Evolutionary conservation across 2,888 invertebrate genomes (phyloP).

Genomic region (Electrophaes corylata): DNA sequence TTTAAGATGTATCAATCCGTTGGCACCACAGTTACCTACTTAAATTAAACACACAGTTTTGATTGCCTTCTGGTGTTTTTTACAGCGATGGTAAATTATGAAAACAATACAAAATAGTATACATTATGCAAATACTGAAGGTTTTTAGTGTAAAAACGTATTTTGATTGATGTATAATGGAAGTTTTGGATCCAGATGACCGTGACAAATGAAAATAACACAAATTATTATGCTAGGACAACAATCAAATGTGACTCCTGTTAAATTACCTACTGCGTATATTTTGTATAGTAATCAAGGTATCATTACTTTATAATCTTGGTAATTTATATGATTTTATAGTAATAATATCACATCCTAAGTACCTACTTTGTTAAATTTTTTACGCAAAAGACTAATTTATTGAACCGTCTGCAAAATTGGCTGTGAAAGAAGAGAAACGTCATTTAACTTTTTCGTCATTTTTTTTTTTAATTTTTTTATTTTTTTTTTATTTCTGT

Average conservation of each 20-base stretch:
- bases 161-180: slow-evolving; percentile 23
- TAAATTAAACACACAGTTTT: too few relatives aligned
- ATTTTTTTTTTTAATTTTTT: too few relatives aligned
- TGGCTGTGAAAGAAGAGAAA: too few relatives aligned
- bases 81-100: background rate
- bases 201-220: slow-evolving; percentile 37
- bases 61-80: background rate
- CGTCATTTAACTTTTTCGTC: too few relatives aligned
- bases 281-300: background rate
- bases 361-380: background rate
- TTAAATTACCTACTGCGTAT: slow-evolving; percentile 20
- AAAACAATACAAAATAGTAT: too few relatives aligned
- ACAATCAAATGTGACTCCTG: slow-evolving; percentile 26
- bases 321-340: background rate
- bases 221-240: slow-evolving; percentile 40
- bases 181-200: slow-evolving; percentile 40
- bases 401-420: too few relatives aligned
- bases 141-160: background rate
- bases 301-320: background rate
- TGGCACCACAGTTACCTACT: too few relatives aligned
- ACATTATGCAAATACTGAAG: background rate
- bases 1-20: too few relatives aligned
- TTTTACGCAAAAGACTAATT: background rate
- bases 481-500: too few relatives aligned
- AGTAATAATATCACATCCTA: background rate